Percentiles rank a stretch among this genome's conserved stretches.
These are phyloP conservation scores for Nymphalis polychloros DNA, from an alignment of 2,888 invertebrate species.

Conservation along the genomic window DNA sequence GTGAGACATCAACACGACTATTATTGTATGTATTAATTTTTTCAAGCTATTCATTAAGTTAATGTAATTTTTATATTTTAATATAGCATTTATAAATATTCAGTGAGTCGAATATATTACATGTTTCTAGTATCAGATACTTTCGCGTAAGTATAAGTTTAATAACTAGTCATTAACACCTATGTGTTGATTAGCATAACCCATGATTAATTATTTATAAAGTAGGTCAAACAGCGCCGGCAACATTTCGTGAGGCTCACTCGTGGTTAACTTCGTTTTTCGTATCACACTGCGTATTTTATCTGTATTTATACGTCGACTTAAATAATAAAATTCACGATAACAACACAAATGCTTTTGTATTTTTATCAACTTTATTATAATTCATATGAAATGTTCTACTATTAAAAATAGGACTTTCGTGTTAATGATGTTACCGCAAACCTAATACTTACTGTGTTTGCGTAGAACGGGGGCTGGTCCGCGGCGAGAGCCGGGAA, in stretches of 20 bases:
- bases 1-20: background rate
- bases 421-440: background rate
- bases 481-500: conserved; percentile 92
- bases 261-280: conserved; percentile 16
- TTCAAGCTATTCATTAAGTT: no score
- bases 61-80: background rate
- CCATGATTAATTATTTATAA: conserved; percentile 22
- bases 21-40: no score
- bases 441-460: conserved; percentile 85
- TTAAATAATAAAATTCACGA: conserved; percentile 20
- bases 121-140: background rate
- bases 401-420: background rate
- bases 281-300: conserved; percentile 21
- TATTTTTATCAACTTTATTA: conserved; percentile 15
- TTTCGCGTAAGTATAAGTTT: conserved; percentile 15
- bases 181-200: conserved; percentile 25
- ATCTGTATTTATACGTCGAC: conserved; percentile 23
- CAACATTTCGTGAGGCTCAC: conserved; percentile 8
- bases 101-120: background rate
- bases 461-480: conserved; percentile 92
- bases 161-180: conserved; percentile 19
- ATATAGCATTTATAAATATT: background rate
- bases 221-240: conserved; percentile 20
- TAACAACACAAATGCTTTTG: conserved; percentile 12
- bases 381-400: conserved; percentile 2